phyloP scores from a whole-genome alignment of 2,888 invertebrate species.

The Lottia scabra region DNA sequence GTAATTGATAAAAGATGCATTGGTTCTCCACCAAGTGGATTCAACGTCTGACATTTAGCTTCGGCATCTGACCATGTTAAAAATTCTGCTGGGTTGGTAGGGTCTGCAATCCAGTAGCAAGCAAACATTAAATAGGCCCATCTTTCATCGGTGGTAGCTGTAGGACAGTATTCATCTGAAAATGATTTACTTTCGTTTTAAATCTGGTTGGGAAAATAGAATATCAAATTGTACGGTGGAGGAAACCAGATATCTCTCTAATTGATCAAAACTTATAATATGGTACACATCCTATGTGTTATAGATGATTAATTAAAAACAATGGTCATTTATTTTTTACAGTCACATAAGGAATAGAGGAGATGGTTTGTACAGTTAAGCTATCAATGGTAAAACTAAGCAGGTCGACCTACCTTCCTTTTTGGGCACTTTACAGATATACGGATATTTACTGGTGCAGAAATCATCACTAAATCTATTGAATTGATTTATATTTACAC shows the following conservation, averaged over 20 bases:
- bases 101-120: conserved; percentile 39
- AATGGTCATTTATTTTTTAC: too few species aligned
- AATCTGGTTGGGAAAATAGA: too few species aligned
- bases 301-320: too few species aligned
- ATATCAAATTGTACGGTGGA: not conserved
- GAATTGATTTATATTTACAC: conserved; percentile 37
- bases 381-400: too few species aligned
- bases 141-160: conserved; percentile 11
- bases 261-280: too few species aligned
- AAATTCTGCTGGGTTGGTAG: conserved; percentile 31
- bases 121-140: conserved; percentile 15
- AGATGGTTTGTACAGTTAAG: too few species aligned
- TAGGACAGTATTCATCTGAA: conserved; percentile 33
- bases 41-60: conserved; percentile 31
- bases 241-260: too few species aligned
- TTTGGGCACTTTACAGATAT: conserved; percentile 40
- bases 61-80: conserved; percentile 36
- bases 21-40: conserved; percentile 16
- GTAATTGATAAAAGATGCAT: conserved; percentile 31
- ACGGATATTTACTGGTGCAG: conserved; percentile 37
- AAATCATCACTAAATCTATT: conserved; percentile 40
- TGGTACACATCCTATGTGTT: too few species aligned
- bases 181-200: not conserved
- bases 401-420: conserved; percentile 23
- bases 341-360: too few species aligned